A percentile compares a stretch with the other conserved stretches of the same genome.
These are phyloP conservation scores for Perca fluviatilis DNA, from an alignment of 2,113 vertebrate species.

Conservation along the genomic window DNA sequence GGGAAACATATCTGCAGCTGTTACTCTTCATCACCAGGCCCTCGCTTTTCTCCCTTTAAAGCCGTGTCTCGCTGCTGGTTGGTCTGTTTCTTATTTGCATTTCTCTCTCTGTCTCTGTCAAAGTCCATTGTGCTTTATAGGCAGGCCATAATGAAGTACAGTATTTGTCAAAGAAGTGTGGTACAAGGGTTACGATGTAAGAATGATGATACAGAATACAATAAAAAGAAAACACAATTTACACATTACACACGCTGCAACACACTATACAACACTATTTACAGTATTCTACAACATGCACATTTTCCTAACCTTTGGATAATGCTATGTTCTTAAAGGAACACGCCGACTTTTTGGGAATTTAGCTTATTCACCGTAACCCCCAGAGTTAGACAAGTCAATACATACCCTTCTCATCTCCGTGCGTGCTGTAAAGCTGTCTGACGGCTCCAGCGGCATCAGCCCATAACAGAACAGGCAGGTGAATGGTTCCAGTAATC, in stretches of 20 bases:
- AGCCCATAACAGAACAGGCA: too few species aligned
- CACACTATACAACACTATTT: background rate
- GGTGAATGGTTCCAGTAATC: too few species aligned
- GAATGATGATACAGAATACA: background rate
- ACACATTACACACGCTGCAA: background rate
- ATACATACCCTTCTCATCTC: too few species aligned
- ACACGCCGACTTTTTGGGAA: too few species aligned
- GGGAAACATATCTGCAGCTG: constrained; percentile 60
- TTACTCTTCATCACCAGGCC: constrained; percentile 43
- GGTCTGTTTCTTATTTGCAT: constrained; percentile 34
- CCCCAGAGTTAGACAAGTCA: too few species aligned
- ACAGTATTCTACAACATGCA: background rate
- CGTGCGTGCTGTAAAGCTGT: too few species aligned
- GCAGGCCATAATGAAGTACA: background rate
- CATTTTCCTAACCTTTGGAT: background rate
- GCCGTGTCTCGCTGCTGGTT: background rate
- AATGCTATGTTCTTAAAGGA: background rate
- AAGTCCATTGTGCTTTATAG: constrained; percentile 8
- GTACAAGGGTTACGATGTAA: background rate
- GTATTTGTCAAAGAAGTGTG: background rate
- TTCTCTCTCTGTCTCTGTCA: constrained; percentile 10
- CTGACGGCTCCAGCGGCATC: too few species aligned
- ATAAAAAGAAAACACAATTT: background rate
- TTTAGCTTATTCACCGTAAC: too few species aligned
- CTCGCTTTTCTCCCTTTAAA: constrained; percentile 1